These are phyloP conservation scores for Heliothis peltigera DNA, from an alignment of 2,888 invertebrate genomes.

Conservation along the genomic window DNA sequence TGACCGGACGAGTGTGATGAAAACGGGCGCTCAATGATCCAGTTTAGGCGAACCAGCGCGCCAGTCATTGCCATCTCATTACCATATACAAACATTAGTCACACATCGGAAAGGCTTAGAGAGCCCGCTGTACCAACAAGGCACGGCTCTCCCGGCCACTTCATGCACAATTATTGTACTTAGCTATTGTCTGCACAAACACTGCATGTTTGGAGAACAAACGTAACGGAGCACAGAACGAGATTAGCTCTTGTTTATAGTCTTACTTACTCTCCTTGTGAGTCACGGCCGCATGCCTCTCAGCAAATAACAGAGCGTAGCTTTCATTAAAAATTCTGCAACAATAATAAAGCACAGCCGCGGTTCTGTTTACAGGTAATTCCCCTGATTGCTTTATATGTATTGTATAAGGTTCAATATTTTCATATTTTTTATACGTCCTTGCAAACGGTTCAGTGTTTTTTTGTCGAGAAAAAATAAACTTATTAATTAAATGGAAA, in stretches of 20 bases:
- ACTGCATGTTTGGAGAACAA: slow-evolving; percentile 80
- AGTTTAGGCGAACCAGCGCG: slow-evolving; percentile 79
- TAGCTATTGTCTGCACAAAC: slow-evolving; percentile 87
- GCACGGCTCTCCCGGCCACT: slow-evolving; percentile 76
- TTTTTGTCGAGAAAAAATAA: slow-evolving; percentile 26
- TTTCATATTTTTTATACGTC: slow-evolving; percentile 18
- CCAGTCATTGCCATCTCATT: slow-evolving; percentile 87
- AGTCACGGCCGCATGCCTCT: slow-evolving; percentile 45
- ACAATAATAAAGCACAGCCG: slow-evolving; percentile 1
- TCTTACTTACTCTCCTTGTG: slow-evolving; percentile 68
- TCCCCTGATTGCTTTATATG: slow-evolving; percentile 34
- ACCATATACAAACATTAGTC: slow-evolving; percentile 88
- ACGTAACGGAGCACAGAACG: slow-evolving; percentile 83
- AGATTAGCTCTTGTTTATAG: slow-evolving; percentile 86
- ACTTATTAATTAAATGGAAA: slow-evolving; percentile 16
- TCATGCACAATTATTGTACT: slow-evolving; percentile 87
- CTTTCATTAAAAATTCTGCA: slow-evolving; percentile 18
- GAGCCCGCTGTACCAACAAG: slow-evolving; percentile 83
- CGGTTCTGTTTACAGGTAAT: slow-evolving; percentile 23
- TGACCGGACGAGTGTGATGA: slow-evolving; percentile 74
- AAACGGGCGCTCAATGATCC: slow-evolving; percentile 81
- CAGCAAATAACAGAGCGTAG: slow-evolving; percentile 13
- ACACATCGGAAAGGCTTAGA: slow-evolving; percentile 85
- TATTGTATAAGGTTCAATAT: slow-evolving; percentile 19
- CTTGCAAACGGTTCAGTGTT: slow-evolving; percentile 3